Conservation (phyloP, 2,888 invertebrate genomes). For the Brachypterus glaber region DNA sequence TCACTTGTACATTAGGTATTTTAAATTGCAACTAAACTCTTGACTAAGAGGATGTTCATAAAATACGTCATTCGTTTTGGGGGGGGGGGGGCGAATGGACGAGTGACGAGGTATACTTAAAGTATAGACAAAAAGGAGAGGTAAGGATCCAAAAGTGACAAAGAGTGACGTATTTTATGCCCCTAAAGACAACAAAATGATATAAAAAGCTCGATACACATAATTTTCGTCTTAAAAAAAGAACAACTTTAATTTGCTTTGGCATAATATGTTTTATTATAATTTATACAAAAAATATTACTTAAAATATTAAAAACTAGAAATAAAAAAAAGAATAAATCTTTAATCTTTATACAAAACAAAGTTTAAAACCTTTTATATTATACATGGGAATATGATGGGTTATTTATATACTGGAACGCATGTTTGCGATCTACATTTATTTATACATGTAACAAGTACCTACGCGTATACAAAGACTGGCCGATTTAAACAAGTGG, state of each 20-base stretch:
- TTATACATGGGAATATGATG: slow-evolving; percentile 24
- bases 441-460: slow-evolving; percentile 4
- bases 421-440: slow-evolving; percentile 15
- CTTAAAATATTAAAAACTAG: slow-evolving; percentile 29
- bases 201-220: no score
- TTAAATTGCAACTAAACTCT: slow-evolving; percentile 19
- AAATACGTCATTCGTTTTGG: no score
- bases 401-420: slow-evolving; percentile 24
- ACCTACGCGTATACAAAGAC: slow-evolving; percentile 37
- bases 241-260: no score
- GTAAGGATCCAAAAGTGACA: no score
- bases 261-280: slow-evolving; percentile 33
- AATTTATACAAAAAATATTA: slow-evolving; percentile 28
- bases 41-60: no score
- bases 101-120: no score
- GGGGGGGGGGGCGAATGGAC: no score
- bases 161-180: no score
- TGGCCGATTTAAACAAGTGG: slow-evolving; percentile 31
- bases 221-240: no score
- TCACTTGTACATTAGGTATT: slow-evolving; percentile 30
- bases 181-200: no score
- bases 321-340: slow-evolving; percentile 32
- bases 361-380: slow-evolving; percentile 26
- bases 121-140: no score
- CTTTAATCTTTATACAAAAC: slow-evolving; percentile 36